Conservation (phyloP, 2,888 invertebrate species). For the Dioctria linearis region DNA sequence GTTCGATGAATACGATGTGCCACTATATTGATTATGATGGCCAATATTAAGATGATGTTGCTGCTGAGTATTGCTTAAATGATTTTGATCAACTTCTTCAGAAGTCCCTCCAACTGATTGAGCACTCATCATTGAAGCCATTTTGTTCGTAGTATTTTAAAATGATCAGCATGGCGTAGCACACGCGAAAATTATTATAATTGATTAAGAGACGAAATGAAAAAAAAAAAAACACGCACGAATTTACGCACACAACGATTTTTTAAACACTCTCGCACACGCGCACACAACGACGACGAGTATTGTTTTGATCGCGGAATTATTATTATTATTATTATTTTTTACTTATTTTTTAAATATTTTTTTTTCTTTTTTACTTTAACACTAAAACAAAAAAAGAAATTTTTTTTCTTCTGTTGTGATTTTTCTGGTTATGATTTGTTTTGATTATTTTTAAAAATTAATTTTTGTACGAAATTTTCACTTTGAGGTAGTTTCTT, state of each 20-base stretch:
- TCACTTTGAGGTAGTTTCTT: constrained; percentile 47
- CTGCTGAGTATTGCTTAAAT: constrained; percentile 63
- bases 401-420: not conserved
- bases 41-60: constrained; percentile 67
- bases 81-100: constrained; percentile 62
- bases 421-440: constrained; percentile 39
- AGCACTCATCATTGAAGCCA: constrained; percentile 71
- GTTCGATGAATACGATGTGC: constrained; percentile 61
- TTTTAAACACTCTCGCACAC: constrained; percentile 18
- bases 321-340: constrained; percentile 1
- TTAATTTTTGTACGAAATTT: constrained; percentile 48
- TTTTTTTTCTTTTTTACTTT: constrained; percentile 48
- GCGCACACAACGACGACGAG: not conserved
- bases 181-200: constrained; percentile 13
- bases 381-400: constrained; percentile 24
- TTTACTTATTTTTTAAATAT: constrained; percentile 5
- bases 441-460: constrained; percentile 13
- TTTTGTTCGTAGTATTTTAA: constrained; percentile 60
- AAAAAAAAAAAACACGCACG: constrained; percentile 1
- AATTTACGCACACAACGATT: not conserved
- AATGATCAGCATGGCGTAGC: constrained; percentile 53
- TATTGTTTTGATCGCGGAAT: not conserved
- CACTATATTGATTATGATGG: constrained; percentile 58
- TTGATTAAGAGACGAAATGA: not conserved
- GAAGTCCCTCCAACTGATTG: constrained; percentile 68